phyloP scores from a whole-genome alignment of 2,797 vertebrate species.

The Mico argentatus region DNA sequence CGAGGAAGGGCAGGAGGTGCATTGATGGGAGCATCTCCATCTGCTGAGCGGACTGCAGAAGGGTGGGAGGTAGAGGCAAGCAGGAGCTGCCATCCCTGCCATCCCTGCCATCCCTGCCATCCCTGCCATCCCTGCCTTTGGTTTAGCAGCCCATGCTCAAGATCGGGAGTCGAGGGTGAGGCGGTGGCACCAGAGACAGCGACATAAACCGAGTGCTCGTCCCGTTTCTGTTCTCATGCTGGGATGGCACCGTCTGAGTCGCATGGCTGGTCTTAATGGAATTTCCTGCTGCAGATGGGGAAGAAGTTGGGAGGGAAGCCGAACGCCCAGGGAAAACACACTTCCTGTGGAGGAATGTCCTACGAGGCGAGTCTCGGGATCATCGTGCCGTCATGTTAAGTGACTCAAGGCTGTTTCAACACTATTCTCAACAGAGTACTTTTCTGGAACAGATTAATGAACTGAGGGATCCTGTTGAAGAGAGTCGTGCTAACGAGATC shows the following conservation, averaged over 20 bases:
- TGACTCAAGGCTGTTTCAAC: conserved; percentile 42
- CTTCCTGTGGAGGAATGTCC: not conserved
- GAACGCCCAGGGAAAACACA: not conserved
- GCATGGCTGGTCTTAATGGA: not conserved
- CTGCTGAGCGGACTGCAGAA: not conserved
- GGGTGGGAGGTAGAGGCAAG: too few relatives aligned
- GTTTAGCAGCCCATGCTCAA: not conserved
- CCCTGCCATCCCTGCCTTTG: not conserved
- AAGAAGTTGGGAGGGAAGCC: not conserved
- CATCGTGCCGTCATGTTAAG: not conserved
- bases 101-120: too few relatives aligned
- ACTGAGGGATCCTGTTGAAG: conserved; percentile 22
- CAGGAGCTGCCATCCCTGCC: too few relatives aligned
- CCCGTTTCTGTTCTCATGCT: not conserved
- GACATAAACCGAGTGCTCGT: not conserved
- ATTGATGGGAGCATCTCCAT: not conserved
- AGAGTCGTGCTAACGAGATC: conserved; percentile 30
- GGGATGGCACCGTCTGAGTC: not conserved
- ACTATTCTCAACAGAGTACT: conserved; percentile 17
- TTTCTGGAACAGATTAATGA: conserved; percentile 51
- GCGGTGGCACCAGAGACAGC: not conserved
- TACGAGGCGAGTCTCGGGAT: not conserved
- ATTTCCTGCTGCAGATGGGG: not conserved
- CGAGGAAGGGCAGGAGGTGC: not conserved
- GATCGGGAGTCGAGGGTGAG: not conserved